These are phyloP conservation scores for Caenorhabditis sp. DNA, from an alignment of 2,888 invertebrate genomes.

Conservation along the genomic window DNA sequence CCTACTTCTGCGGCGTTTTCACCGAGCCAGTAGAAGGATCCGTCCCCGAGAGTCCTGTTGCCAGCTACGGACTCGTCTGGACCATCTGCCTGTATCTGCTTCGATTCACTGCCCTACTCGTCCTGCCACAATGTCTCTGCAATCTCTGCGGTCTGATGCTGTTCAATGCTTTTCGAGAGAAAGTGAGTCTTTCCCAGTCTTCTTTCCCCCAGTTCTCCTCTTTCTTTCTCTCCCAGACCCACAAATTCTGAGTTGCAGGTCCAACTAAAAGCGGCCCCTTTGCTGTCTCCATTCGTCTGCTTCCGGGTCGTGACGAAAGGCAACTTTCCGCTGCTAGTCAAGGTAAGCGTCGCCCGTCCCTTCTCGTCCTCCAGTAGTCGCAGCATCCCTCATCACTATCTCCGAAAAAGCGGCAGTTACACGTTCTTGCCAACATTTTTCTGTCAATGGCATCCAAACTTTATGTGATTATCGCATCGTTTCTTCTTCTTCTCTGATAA, in stretches of 20 bases:
- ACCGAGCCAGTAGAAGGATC: constrained; percentile 65
- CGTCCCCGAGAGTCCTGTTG: constrained; percentile 68
- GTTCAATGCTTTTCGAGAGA: constrained; percentile 92
- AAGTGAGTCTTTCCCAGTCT: constrained; percentile 44
- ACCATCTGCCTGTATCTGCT: constrained; percentile 79
- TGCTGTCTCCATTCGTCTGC: constrained; percentile 94
- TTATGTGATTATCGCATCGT: neutral
- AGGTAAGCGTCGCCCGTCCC: constrained; percentile 82
- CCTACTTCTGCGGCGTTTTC: constrained; percentile 79
- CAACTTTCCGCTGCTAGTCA: constrained; percentile 93
- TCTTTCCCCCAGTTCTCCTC: neutral
- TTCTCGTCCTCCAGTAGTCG: constrained; percentile 4
- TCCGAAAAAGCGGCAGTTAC: constrained; percentile 34
- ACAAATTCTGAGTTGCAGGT: no score
- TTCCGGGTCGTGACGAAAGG: constrained; percentile 95
- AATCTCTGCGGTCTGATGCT: constrained; percentile 86
- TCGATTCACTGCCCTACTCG: constrained; percentile 81
- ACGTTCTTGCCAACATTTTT: constrained; percentile 34
- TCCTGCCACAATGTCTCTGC: constrained; percentile 83
- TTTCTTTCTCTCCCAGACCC: no score
- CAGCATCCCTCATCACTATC: no score
- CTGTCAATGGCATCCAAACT: constrained; percentile 12
- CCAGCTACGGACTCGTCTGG: constrained; percentile 81
- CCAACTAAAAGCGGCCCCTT: constrained; percentile 89
- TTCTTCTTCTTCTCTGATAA: constrained; percentile 1